These are phyloP conservation scores for Tor tambroides DNA, from an alignment of 2,113 vertebrate species.

Conservation along the genomic window DNA sequence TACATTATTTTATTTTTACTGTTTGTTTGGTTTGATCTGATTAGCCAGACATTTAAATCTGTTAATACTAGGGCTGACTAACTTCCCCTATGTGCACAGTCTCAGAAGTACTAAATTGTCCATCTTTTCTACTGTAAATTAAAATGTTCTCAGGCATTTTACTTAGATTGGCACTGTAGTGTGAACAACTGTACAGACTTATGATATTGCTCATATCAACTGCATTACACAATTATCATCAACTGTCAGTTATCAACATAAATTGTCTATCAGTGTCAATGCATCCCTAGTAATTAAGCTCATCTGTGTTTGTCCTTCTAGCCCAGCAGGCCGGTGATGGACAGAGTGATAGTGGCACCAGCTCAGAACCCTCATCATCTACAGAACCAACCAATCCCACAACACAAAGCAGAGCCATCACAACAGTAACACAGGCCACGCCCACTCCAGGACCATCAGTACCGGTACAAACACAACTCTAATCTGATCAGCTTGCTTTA, in stretches of 20 bases:
- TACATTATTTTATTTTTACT: not conserved
- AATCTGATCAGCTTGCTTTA: not conserved
- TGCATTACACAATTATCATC: no score
- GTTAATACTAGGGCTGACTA: not conserved
- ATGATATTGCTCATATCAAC: not conserved
- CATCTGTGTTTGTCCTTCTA: slow-evolving; percentile 35
- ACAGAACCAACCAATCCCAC: slow-evolving; percentile 60
- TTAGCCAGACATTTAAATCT: not conserved
- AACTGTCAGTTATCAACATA: not conserved
- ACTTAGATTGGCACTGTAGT: not conserved
- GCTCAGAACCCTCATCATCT: slow-evolving; percentile 55
- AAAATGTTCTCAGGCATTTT: not conserved
- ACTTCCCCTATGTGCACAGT: not conserved
- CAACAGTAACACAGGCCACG: slow-evolving; percentile 80
- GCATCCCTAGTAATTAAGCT: not conserved
- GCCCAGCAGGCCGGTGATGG: slow-evolving; percentile 61
- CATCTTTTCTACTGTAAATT: not conserved
- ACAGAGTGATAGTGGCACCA: slow-evolving; percentile 61
- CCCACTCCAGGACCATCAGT: slow-evolving; percentile 79
- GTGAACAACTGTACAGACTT: not conserved
- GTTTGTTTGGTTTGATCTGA: no score
- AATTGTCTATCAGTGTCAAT: not conserved
- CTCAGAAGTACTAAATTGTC: not conserved
- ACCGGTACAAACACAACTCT: slow-evolving; percentile 70
- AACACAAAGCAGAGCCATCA: slow-evolving; percentile 76